Evolutionary conservation across 2,888 invertebrate species (phyloP), one percentile per base, ranked within the genome.

Genomic region (Arge pagana): DNA sequence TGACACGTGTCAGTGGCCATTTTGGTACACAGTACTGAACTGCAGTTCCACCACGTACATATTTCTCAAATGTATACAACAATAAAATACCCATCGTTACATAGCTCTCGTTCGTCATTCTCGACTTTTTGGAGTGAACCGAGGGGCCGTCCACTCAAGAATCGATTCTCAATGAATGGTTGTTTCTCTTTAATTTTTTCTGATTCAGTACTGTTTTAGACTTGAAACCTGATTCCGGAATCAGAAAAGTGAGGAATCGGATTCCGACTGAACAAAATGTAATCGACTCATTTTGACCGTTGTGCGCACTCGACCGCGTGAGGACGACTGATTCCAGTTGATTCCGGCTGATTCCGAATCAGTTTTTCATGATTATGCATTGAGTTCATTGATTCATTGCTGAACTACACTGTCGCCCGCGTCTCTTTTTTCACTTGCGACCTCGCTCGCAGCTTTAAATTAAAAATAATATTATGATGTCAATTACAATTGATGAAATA

Each of bases 231-330:
- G 39, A 39, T 39, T 39, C 23, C 39, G 39, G 39, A 39, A 39
- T 39, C 39, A 39, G 39, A 39, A 39, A 39, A 39, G 39, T 39
- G 39, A 39, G 36, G 36, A 36, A 36, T 36, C n/a, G n/a, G n/a
- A n/a, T n/a, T n/a, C n/a, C n/a, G n/a, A n/a, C n/a, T n/a, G n/a
- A n/a, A n/a, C n/a, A n/a, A 36, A 36, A 36, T 36, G 16, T 4
- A 16, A 36, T 36, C 36, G 36, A 36, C 36, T 36, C 16, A 36
- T 36, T 36, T 3, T 19, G 36, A 36, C 36, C 36, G 16, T 36
- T 36, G 36, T 36, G 36, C 36, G 36, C 36, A 36, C 36, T 36
- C 36, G 36, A 18, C 36, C 18, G 19, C 18, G 7, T 36, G 36
- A 36, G 19, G 36, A 36, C 19, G 36, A 36, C 36, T 36, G 36